Conservation (phyloP, 2,888 invertebrate species). For the Epistrophe grossulariae region DNA sequence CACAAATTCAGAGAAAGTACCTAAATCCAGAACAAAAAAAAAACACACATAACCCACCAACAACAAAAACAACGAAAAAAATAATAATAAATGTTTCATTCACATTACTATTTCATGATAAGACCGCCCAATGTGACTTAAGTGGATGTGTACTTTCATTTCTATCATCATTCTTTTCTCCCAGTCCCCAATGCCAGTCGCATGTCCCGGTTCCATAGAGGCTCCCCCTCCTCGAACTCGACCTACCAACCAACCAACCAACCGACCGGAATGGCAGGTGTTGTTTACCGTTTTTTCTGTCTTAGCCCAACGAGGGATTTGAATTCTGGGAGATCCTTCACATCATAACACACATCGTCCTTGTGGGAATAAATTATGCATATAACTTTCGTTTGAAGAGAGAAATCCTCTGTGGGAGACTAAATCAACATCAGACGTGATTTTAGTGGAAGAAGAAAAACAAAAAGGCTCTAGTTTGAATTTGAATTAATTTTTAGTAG, state of each 20-base stretch:
- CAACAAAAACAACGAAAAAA: slow-evolving; percentile 2
- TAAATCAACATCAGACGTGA: slow-evolving; percentile 44
- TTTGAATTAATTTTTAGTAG: slow-evolving; percentile 25
- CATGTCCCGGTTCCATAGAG: not conserved
- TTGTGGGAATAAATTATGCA: slow-evolving; percentile 45
- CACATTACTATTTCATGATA: slow-evolving; percentile 72
- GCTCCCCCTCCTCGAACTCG: too few relatives aligned
- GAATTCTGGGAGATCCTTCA: slow-evolving; percentile 22
- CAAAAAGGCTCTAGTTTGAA: slow-evolving; percentile 13
- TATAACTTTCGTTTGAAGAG: slow-evolving; percentile 38
- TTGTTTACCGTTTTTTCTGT: slow-evolving; percentile 49
- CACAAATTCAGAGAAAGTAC: slow-evolving; percentile 21
- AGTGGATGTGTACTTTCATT: slow-evolving; percentile 72
- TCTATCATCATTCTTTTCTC: slow-evolving; percentile 69
- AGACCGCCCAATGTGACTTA: slow-evolving; percentile 70
- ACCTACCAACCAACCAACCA: not conserved
- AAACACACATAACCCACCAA: not conserved
- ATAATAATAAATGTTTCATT: slow-evolving; percentile 44
- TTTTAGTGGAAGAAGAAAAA: slow-evolving; percentile 10
- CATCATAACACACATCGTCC: slow-evolving; percentile 41
- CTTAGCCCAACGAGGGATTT: slow-evolving; percentile 15
- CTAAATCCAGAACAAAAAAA: slow-evolving; percentile 7
- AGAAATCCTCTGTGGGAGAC: slow-evolving; percentile 39
- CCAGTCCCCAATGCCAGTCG: not conserved
- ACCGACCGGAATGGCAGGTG: slow-evolving; percentile 51